phyloP scores from a whole-genome alignment of 2,888 invertebrate species.

The Halictus quadricinctus region DNA sequence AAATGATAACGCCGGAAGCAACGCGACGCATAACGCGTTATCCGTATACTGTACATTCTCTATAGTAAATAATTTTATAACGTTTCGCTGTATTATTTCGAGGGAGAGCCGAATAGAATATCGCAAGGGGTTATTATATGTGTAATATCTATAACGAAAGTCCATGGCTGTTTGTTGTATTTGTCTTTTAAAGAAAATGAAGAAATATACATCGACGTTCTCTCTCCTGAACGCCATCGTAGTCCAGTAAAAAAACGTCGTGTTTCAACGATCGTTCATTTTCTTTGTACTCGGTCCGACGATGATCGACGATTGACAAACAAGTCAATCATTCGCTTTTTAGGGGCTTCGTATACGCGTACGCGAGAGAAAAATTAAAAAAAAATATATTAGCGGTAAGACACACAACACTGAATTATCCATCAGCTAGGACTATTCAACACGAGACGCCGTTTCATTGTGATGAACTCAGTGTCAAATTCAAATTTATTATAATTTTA shows the following conservation, averaged over 20 bases:
- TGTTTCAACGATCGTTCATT: slow-evolving; percentile 10
- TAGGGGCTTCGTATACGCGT: slow-evolving; percentile 23
- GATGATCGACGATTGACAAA: slow-evolving; percentile 9
- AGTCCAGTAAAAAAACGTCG: slow-evolving; percentile 5
- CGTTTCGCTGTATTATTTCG: slow-evolving; percentile 2
- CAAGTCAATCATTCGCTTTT: slow-evolving; percentile 26
- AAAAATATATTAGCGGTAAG: slow-evolving; percentile 25
- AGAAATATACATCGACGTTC: slow-evolving; percentile 5
- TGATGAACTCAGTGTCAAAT: slow-evolving; percentile 24
- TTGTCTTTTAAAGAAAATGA: neutral
- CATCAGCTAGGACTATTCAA: slow-evolving; percentile 14
- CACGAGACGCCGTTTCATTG: neutral
- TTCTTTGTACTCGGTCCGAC: slow-evolving; percentile 15
- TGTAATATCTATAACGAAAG: neutral
- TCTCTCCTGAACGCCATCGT: slow-evolving; percentile 2
- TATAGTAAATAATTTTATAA: slow-evolving; percentile 5
- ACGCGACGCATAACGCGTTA: neutral
- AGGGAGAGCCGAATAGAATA: neutral
- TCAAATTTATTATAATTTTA: slow-evolving; percentile 48
- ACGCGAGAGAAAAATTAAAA: neutral
- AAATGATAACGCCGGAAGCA: neutral
- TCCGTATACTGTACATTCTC: neutral
- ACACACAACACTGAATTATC: slow-evolving; percentile 25
- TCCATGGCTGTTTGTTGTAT: slow-evolving; percentile 28
- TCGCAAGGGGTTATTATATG: neutral